A percentile compares a stretch with the other conserved stretches of the same genome.
Conservation (phyloP, 2,888 invertebrate species). For the Argynnis bischoffii region DNA sequence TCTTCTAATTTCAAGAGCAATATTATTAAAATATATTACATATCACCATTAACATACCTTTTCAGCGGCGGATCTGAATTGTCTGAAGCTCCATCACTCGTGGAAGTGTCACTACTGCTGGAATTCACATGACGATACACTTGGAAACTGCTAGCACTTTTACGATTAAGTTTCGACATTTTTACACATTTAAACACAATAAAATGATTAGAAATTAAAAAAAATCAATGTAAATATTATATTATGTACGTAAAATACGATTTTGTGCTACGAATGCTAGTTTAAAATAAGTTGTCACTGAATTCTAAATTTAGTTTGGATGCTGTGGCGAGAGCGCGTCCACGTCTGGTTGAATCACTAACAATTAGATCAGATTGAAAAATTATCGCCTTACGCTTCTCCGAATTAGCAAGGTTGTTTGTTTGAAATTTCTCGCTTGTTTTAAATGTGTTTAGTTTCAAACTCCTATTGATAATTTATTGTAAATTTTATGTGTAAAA, state of each 20-base stretch:
- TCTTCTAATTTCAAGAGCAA: no score
- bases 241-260: conserved; percentile 47
- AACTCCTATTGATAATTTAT: no score
- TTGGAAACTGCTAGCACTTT: conserved; percentile 58
- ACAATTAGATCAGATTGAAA: conserved; percentile 55
- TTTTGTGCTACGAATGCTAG: conserved; percentile 43
- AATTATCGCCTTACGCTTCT: conserved; percentile 32
- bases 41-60: conserved; percentile 49
- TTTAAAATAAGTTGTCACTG: conserved; percentile 65
- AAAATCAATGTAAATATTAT: background rate
- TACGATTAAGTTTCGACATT: conserved; percentile 47
- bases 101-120: conserved; percentile 63
- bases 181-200: conserved; percentile 24
- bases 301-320: conserved; percentile 66
- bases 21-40: background rate
- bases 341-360: conserved; percentile 51
- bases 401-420: conserved; percentile 28
- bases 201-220: conserved; percentile 17
- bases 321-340: conserved; percentile 46
- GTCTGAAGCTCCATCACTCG: conserved; percentile 62
- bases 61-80: conserved; percentile 63
- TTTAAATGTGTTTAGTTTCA: no score
- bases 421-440: background rate
- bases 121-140: conserved; percentile 56
- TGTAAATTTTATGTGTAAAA: no score